A percentile compares a stretch with the other conserved stretches of the same genome.
These are phyloP conservation scores for Orchesella flavescens DNA, from an alignment of 2,888 invertebrate genomes.

Conservation along the genomic window DNA sequence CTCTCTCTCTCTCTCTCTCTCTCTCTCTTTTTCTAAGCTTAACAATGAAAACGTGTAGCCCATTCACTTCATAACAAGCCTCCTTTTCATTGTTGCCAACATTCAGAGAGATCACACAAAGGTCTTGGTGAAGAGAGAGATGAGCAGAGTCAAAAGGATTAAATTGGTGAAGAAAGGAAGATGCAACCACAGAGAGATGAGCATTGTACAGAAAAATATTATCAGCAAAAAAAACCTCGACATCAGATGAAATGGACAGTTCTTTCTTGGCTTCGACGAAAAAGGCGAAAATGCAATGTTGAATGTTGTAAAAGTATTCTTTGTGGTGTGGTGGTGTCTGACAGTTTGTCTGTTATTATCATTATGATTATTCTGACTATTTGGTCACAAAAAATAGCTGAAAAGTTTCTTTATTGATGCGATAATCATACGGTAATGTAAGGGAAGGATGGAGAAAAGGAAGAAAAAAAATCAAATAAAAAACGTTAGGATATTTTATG, in stretches of 20 bases:
- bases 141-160: conserved; percentile 7
- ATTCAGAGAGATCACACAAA: neutral
- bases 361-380: neutral
- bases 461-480: conserved; percentile 19
- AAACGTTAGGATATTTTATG: conserved; percentile 2
- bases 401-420: conserved; percentile 6
- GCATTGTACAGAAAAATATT: neutral
- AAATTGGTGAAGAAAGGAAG: conserved; percentile 25
- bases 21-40: neutral
- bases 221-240: neutral
- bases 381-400: conserved; percentile 13
- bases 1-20: neutral
- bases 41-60: conserved; percentile 37
- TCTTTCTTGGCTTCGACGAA: neutral
- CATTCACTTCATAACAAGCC: conserved; percentile 21
- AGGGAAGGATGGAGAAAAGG: neutral
- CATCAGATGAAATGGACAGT: neutral
- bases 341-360: conserved; percentile 11
- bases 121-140: neutral
- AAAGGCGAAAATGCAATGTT: neutral
- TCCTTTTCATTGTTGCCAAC: neutral
- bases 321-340: conserved; percentile 22
- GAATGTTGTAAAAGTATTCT: neutral
- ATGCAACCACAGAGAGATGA: conserved; percentile 15
- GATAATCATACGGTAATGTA: neutral